These are phyloP conservation scores for Loris lydekkerianus DNA, from an alignment of 2,797 vertebrate species.

Conservation along the genomic window DNA sequence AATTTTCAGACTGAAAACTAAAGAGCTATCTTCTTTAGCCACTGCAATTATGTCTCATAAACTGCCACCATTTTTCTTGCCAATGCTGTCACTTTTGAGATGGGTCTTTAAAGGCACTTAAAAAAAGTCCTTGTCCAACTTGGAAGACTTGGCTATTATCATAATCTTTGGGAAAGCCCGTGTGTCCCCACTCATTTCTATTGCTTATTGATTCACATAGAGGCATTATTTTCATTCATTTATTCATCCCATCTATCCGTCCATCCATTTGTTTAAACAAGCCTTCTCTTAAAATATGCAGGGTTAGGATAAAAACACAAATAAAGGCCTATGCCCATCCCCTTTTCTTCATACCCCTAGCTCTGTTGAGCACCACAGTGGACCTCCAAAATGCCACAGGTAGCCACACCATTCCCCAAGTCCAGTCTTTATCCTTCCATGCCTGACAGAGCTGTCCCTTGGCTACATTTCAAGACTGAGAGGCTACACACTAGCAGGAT, in stretches of 20 bases:
- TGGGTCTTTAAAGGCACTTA: not conserved
- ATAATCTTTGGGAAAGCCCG: not conserved
- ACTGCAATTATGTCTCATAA: slow-evolving; percentile 36
- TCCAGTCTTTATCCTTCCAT: not conserved
- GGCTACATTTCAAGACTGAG: not conserved
- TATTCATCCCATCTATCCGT: not conserved
- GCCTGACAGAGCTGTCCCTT: not conserved
- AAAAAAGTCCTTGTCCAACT: not conserved
- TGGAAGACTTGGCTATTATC: not conserved
- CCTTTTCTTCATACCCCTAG: not conserved
- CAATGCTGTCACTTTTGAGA: not conserved
- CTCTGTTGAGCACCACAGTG: not conserved
- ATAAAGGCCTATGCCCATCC: not conserved
- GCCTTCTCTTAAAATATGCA: not conserved
- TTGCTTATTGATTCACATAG: slow-evolving; percentile 2
- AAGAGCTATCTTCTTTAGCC: not conserved
- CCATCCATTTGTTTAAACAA: not conserved
- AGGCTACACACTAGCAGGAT: not conserved
- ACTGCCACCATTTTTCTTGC: not conserved
- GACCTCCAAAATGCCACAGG: not conserved
- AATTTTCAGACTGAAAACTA: not conserved
- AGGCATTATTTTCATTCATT: slow-evolving; percentile 5
- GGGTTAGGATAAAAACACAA: not conserved
- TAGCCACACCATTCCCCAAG: too few species aligned
- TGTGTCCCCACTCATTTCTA: not conserved